Conservation (phyloP, 2,113 vertebrate species). For the Tyto alba region DNA sequence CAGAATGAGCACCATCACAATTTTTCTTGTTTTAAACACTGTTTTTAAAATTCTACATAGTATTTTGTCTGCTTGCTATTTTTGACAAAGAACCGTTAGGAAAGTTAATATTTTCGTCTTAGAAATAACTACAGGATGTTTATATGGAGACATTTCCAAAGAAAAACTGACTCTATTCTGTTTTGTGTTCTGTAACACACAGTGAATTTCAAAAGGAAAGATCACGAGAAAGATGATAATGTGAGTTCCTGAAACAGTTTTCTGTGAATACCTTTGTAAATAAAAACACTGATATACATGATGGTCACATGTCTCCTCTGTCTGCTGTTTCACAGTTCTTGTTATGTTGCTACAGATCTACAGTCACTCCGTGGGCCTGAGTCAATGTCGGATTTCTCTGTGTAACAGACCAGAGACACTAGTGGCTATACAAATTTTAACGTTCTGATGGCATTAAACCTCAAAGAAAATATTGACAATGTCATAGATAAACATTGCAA, state of each 20-base stretch:
- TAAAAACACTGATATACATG: neutral
- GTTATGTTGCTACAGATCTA: neutral
- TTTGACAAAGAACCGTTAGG: neutral
- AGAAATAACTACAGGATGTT: neutral
- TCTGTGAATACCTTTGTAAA: neutral
- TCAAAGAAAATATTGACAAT: slow-evolving; percentile 11
- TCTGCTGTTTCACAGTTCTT: neutral
- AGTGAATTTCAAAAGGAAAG: neutral
- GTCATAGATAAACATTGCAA: neutral
- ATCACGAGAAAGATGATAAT: neutral
- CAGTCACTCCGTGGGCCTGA: neutral
- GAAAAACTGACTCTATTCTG: neutral
- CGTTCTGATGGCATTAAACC: neutral
- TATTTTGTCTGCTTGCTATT: neutral
- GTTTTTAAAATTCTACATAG: neutral
- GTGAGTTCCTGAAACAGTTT: neutral
- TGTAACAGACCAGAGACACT: neutral
- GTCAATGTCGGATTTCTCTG: neutral
- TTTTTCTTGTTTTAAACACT: neutral
- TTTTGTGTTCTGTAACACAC: neutral
- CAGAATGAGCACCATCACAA: neutral
- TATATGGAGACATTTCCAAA: neutral
- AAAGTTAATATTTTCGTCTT: neutral
- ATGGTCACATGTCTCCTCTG: neutral
- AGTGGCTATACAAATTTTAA: neutral